Conservation (phyloP, 2,797 vertebrate species). For the Macropus fuliginosus region DNA sequence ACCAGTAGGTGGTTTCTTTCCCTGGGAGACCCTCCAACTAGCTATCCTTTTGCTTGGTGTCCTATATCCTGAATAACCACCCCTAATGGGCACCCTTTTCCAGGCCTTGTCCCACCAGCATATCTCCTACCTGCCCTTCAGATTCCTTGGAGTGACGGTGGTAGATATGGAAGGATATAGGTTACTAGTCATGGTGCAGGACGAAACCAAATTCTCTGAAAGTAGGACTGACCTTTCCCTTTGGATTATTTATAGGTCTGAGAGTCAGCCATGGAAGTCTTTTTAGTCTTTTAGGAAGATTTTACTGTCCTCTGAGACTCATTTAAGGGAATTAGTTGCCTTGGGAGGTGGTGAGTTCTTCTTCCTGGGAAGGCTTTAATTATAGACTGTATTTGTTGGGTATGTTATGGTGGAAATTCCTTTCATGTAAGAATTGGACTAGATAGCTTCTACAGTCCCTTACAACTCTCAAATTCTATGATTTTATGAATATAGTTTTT, state of each 20-base stretch:
- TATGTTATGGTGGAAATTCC: background rate
- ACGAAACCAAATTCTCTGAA: background rate
- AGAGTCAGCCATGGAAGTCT: background rate
- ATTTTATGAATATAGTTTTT: background rate
- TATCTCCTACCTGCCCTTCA: background rate
- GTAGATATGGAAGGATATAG: background rate
- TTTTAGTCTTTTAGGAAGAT: background rate
- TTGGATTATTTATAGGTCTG: background rate
- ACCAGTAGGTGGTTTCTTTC: background rate
- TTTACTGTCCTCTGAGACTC: background rate
- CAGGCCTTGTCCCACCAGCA: background rate
- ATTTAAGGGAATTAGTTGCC: background rate
- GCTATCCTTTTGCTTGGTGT: background rate
- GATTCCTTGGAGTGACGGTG: background rate
- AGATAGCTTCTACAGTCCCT: background rate
- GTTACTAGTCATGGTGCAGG: background rate
- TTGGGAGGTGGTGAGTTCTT: background rate
- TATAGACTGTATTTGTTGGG: background rate
- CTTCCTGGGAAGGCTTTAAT: background rate
- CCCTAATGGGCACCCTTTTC: background rate
- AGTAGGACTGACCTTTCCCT: background rate
- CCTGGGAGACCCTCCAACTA: background rate
- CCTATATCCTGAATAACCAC: background rate
- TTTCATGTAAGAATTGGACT: background rate
- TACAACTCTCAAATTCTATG: background rate